Percentiles rank a stretch among this genome's conserved stretches.
Evolutionary conservation across 2,113 vertebrate species (phyloP).

Genomic region (Heloderma charlesbogerti): DNA sequence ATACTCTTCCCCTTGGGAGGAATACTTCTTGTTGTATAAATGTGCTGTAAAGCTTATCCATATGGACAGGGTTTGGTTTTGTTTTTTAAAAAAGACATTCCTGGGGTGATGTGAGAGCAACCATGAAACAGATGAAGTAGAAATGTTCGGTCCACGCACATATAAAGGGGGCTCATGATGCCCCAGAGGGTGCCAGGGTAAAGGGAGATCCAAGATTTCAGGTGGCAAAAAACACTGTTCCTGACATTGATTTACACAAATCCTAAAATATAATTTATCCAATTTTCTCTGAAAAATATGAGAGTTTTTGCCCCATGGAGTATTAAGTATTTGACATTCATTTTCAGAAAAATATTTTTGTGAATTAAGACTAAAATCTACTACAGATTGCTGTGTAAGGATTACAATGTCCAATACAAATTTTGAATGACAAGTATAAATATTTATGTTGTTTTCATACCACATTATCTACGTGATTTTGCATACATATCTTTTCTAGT

Average conservation of each 20-base stretch:
- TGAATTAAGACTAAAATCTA: background rate
- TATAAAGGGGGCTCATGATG: background rate
- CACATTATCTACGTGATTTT: constrained; percentile 30
- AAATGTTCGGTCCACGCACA: background rate
- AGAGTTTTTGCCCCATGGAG: background rate
- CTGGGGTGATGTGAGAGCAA: background rate
- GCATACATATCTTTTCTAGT: constrained; percentile 34
- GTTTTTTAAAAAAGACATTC: background rate
- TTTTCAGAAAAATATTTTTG: background rate
- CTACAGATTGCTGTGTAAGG: constrained; percentile 1
- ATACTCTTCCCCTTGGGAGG: no score
- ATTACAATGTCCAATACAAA: constrained; percentile 4
- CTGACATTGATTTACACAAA: background rate
- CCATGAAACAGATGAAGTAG: no score
- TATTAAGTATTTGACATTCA: background rate
- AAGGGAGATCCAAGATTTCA: background rate
- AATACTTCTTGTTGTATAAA: background rate
- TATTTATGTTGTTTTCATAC: constrained; percentile 18
- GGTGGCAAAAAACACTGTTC: background rate
- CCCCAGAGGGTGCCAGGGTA: background rate
- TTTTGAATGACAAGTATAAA: background rate
- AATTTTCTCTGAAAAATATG: no score
- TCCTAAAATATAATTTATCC: background rate
- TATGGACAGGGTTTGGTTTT: no score
- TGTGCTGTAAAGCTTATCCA: background rate